These are phyloP conservation scores for Lithosia quadra DNA, from an alignment of 2,888 invertebrate genomes.

Conservation along the genomic window DNA sequence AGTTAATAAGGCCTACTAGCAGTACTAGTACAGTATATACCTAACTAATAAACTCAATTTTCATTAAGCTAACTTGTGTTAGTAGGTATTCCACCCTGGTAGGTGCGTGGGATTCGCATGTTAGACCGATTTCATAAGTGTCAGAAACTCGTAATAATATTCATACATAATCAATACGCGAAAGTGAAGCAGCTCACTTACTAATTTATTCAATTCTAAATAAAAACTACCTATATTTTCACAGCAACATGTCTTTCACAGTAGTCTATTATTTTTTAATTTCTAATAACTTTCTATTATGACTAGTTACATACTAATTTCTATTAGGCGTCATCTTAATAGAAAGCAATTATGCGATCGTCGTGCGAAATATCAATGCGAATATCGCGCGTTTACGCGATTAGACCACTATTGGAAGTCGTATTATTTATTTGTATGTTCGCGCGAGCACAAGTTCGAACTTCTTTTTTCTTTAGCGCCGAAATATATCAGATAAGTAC, in stretches of 20 bases:
- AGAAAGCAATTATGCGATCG: not conserved
- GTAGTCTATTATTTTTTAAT: not conserved
- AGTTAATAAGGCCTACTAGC: no score
- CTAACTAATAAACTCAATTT: not conserved
- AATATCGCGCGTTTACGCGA: not conserved
- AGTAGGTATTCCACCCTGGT: no score
- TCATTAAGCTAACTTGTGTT: no score
- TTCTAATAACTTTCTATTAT: slow-evolving; percentile 4
- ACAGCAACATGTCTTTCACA: not conserved
- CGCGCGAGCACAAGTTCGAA: no score
- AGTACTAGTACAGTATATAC: no score
- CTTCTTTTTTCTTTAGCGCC: no score
- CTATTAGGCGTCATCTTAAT: slow-evolving; percentile 1
- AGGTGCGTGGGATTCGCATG: not conserved
- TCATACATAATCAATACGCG: not conserved
- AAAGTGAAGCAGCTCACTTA: not conserved
- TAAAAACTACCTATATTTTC: not conserved
- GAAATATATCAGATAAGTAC: no score
- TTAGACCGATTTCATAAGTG: not conserved
- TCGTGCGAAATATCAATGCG: not conserved
- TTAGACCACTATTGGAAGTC: not conserved
- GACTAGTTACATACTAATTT: not conserved
- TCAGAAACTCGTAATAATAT: not conserved
- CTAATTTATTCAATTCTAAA: not conserved
- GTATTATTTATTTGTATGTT: not conserved